phyloP scores from a whole-genome alignment of 2,888 invertebrate genomes.

The Conops quadrifasciatus region DNA sequence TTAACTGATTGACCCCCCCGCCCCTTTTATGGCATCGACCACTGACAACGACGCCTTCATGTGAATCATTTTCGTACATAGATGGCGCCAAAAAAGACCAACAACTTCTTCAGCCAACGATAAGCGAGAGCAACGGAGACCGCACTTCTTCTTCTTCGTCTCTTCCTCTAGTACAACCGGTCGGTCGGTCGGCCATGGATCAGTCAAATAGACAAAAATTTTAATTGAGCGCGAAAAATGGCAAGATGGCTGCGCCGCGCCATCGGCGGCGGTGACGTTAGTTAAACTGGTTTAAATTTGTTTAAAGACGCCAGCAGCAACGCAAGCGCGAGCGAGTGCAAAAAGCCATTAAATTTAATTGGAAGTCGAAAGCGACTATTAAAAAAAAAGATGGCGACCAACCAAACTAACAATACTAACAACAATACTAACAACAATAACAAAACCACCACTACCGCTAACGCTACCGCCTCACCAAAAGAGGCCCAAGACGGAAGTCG shows the following conservation, averaged over 20 bases:
- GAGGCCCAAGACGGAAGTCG: background rate
- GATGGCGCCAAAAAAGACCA: slow-evolving; percentile 27
- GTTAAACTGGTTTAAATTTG: slow-evolving; percentile 32
- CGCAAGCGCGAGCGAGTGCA: background rate
- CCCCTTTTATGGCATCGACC: background rate
- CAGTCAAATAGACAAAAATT: slow-evolving; percentile 32
- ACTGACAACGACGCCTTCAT: background rate
- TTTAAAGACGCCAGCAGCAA: slow-evolving; percentile 17
- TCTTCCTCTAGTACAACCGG: background rate
- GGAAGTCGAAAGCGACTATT: slow-evolving; percentile 24
- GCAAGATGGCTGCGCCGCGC: background rate
- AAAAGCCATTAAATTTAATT: slow-evolving; percentile 38
- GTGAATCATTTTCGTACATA: background rate
- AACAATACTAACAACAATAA: background rate
- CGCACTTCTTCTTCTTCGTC: slow-evolving; percentile 14
- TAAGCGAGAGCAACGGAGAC: slow-evolving; percentile 3
- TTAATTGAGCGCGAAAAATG: slow-evolving; percentile 35
- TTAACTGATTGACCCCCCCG: slow-evolving; percentile 17
- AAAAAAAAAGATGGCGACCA: background rate
- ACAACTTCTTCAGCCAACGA: slow-evolving; percentile 18
- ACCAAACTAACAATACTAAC: slow-evolving; percentile 7
- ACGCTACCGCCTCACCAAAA: background rate
- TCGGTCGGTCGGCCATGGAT: background rate
- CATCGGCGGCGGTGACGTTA: slow-evolving; percentile 3
- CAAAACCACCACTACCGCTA: background rate